Conservation (phyloP, 2,888 invertebrate species). For the Caenorhabditis sinica region DNA sequence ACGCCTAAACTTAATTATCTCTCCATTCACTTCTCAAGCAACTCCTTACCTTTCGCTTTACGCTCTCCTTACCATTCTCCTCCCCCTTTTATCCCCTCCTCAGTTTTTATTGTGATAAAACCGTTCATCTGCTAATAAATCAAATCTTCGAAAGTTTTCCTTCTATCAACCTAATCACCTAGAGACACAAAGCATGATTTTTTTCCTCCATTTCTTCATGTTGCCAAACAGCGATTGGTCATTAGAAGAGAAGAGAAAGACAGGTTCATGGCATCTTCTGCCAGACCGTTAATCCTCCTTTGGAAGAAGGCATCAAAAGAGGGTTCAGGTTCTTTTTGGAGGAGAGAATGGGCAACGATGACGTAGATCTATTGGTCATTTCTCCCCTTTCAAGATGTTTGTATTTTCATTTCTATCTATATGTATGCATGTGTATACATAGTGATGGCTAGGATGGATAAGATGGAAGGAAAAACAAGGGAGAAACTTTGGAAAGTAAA, state of each 20-base stretch:
- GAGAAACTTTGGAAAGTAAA: slow-evolving; percentile 6
- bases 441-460: slow-evolving; percentile 14
- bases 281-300: slow-evolving; percentile 39
- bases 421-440: not conserved
- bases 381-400: slow-evolving; percentile 19
- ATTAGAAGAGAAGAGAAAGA: slow-evolving; percentile 24
- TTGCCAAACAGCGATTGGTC: slow-evolving; percentile 24
- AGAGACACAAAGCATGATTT: slow-evolving; percentile 1
- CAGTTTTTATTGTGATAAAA: not conserved
- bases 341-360: slow-evolving; percentile 5
- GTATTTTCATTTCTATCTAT: slow-evolving; percentile 7
- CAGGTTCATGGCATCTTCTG: slow-evolving; percentile 35
- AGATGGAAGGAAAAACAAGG: not conserved
- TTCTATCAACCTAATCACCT: slow-evolving; percentile 12
- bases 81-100: not conserved
- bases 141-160: slow-evolving; percentile 11
- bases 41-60: too few species aligned
- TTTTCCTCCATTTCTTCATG: slow-evolving; percentile 7
- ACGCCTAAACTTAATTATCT: too few species aligned
- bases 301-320: slow-evolving; percentile 22
- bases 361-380: slow-evolving; percentile 33
- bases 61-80: too few species aligned
- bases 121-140: slow-evolving; percentile 12
- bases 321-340: slow-evolving; percentile 44
- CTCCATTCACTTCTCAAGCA: too few species aligned